Percentiles rank a stretch among this genome's conserved stretches.
Evolutionary conservation across 2,113 vertebrate species (phyloP).

Genomic region (Chloroceryle aenea): DNA sequence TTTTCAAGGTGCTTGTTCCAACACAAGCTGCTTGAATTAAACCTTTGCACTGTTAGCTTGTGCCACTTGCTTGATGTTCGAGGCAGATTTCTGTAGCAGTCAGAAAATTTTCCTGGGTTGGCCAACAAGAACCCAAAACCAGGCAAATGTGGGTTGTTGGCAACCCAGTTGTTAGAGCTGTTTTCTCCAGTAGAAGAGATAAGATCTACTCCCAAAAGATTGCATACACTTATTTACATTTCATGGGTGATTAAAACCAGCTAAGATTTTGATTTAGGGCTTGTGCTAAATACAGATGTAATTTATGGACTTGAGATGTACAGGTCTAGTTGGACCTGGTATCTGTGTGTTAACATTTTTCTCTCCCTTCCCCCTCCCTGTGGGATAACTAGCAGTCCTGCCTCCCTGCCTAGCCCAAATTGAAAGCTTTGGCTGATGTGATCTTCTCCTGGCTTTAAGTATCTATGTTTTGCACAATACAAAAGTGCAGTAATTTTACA

Average conservation of each 20-base stretch:
- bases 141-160: background rate
- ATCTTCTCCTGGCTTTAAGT: background rate
- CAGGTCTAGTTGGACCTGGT: background rate
- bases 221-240: background rate
- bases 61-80: background rate
- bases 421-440: background rate
- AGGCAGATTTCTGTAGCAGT: background rate
- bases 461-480: background rate
- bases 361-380: rapidly evolving
- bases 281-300: background rate
- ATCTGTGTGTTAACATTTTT: background rate
- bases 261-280: background rate
- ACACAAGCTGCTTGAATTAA: background rate
- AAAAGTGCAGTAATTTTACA: background rate
- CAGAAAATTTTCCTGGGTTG: background rate
- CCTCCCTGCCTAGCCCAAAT: background rate
- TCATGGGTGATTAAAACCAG: background rate
- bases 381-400: background rate
- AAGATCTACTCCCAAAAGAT: background rate
- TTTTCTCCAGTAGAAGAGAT: background rate
- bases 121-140: background rate
- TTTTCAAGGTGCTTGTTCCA: background rate
- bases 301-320: background rate
- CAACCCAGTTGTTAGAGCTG: background rate
- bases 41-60: background rate